Conservation (phyloP, 2,888 invertebrate genomes). For the Zhengitettix transpicula region DNA sequence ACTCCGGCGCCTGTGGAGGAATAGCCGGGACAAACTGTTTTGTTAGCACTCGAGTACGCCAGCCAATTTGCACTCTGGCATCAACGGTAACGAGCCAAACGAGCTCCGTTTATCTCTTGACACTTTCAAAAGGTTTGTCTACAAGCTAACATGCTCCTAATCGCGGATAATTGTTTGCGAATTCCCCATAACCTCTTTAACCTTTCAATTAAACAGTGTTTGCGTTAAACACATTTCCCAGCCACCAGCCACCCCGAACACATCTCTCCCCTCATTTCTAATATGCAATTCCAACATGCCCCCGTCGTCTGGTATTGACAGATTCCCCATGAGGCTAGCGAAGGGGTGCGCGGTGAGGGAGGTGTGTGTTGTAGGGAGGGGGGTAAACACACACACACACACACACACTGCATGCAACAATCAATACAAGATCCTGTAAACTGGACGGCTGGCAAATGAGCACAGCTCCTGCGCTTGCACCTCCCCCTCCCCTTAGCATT, state of each 20-base stretch:
- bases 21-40: neutral
- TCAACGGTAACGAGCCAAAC: neutral
- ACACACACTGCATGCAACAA: neutral
- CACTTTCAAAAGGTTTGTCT: neutral
- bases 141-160: neutral
- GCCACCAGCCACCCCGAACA: neutral
- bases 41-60: neutral
- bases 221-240: neutral
- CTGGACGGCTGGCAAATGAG: neutral
- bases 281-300: neutral
- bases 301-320: neutral
- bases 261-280: neutral
- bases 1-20: too few relatives aligned
- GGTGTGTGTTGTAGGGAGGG: too few relatives aligned
- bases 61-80: neutral
- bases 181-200: constrained; percentile 1
- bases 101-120: neutral
- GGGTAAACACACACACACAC: neutral
- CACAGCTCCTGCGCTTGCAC: neutral
- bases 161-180: neutral
- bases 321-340: neutral
- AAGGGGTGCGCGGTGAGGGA: neutral
- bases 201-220: constrained; percentile 1
- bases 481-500: neutral
- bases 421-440: constrained; percentile 5